Evolutionary conservation across 2,797 vertebrate genomes (phyloP).

Genomic region (Nannoperca obscura): DNA sequence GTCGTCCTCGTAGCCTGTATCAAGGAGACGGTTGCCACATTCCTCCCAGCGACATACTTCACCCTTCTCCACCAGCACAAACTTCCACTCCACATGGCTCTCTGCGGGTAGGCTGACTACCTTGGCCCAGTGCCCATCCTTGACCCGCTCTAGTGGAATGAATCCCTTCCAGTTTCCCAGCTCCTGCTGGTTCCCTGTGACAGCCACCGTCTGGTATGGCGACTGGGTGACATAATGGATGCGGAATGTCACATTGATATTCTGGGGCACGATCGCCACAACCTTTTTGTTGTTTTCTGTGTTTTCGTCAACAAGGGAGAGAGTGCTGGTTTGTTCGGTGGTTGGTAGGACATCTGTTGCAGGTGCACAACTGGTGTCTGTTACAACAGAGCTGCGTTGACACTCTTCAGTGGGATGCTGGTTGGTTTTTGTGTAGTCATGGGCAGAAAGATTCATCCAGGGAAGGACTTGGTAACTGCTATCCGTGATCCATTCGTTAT

Average conservation of each 20-base stretch:
- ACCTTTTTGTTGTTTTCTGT: conserved; percentile 74
- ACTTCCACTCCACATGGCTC: conserved; percentile 93
- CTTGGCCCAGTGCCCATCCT: conserved; percentile 90
- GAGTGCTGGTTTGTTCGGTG: conserved; percentile 15
- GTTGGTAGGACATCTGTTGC: background rate
- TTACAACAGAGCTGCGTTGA: background rate
- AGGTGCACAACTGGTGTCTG: background rate
- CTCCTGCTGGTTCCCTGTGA: conserved; percentile 90
- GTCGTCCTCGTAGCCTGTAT: conserved; percentile 86
- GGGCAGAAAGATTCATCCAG: conserved; percentile 64
- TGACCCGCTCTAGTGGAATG: conserved; percentile 82
- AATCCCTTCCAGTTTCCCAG: conserved; percentile 91
- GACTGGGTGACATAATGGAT: conserved; percentile 90
- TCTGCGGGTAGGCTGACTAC: conserved; percentile 87
- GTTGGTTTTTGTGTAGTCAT: conserved; percentile 24
- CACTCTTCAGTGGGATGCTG: conserved; percentile 6
- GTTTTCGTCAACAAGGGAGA: conserved; percentile 51
- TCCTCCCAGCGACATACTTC: conserved; percentile 94
- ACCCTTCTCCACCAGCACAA: conserved; percentile 91
- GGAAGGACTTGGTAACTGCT: conserved; percentile 62
- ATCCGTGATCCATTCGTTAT: conserved; percentile 85
- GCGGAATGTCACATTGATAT: conserved; percentile 87
- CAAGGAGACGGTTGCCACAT: conserved; percentile 89
- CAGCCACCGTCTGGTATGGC: conserved; percentile 83
- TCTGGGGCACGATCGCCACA: conserved; percentile 83